Percentiles rank a stretch among this genome's conserved stretches.
These are phyloP conservation scores for Pogonomyrmex californicus DNA, from an alignment of 1,140 invertebrate species.

Conservation along the genomic window DNA sequence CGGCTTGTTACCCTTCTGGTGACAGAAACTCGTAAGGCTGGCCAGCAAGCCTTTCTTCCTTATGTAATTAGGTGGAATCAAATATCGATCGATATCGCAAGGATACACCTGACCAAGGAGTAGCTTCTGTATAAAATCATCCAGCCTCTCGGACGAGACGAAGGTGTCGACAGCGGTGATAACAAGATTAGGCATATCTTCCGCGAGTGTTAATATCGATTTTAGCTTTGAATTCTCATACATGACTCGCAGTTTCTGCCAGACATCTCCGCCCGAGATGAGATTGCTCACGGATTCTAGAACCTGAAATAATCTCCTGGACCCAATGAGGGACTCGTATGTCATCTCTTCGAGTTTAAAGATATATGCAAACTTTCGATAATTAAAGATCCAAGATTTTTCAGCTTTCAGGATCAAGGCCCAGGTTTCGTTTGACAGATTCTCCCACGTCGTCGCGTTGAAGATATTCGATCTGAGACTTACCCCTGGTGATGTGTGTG, in stretches of 20 bases:
- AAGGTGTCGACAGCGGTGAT: conserved; percentile 81
- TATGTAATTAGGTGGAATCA: conserved; percentile 81
- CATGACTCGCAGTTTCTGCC: conserved; percentile 78
- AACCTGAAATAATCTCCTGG: conserved; percentile 67
- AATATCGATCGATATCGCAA: conserved; percentile 82
- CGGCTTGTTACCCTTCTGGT: conserved; percentile 69
- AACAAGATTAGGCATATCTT: conserved; percentile 82
- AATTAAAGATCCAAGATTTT: conserved; percentile 75
- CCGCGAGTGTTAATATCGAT: conserved; percentile 78
- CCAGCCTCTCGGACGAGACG: conserved; percentile 79
- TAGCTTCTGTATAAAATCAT: conserved; percentile 77
- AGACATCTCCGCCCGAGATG: conserved; percentile 79
- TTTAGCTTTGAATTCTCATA: conserved; percentile 79
- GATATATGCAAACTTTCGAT: conserved; percentile 24
- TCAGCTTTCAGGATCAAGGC: conserved; percentile 69
- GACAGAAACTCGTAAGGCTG: conserved; percentile 81
- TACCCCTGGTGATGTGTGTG: conserved; percentile 37
- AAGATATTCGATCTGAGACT: conserved; percentile 77
- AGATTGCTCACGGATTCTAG: conserved; percentile 73
- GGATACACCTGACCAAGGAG: conserved; percentile 73
- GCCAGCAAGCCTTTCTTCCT: conserved; percentile 79
- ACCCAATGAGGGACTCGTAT: background rate
- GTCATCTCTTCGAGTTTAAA: background rate
- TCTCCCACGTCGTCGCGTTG: conserved; percentile 79
- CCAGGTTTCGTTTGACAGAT: conserved; percentile 78